phyloP scores from a whole-genome alignment of 2,797 vertebrate species.

The Fratercula arctica region DNA sequence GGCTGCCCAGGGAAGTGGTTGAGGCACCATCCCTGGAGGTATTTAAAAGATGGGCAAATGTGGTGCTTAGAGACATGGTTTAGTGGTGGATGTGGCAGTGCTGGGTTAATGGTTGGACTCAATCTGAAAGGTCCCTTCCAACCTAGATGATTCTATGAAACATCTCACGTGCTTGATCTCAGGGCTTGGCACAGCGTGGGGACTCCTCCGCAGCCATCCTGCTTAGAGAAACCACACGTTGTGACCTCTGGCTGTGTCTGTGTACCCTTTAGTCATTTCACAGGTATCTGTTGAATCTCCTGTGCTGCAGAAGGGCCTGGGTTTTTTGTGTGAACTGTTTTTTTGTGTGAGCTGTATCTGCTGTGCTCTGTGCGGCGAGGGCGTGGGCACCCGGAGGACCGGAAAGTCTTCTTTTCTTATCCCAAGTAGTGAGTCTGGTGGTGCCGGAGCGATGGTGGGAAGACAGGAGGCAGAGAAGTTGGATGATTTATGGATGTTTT shows the following conservation, averaged over 20 bases:
- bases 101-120: neutral
- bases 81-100: neutral
- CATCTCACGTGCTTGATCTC: neutral
- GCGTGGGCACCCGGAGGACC: neutral
- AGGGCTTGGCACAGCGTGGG: accelerated
- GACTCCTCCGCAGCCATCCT: neutral
- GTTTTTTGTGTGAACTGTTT: neutral
- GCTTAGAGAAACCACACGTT: accelerated
- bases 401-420: neutral
- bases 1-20: neutral
- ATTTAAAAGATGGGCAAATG: neutral
- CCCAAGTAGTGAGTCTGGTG: neutral
- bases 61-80: neutral
- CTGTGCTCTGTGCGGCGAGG: accelerated
- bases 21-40: neutral
- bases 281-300: too few relatives aligned
- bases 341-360: neutral
- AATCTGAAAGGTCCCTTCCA: neutral
- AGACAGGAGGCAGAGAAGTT: neutral
- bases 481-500: neutral
- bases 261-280: accelerated
- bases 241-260: neutral
- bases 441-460: neutral
- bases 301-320: accelerated
- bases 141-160: neutral